Percentiles rank a stretch among this genome's conserved stretches.
phyloP scores from a whole-genome alignment of 2,888 invertebrate genomes.

The Parnassius apollo region DNA sequence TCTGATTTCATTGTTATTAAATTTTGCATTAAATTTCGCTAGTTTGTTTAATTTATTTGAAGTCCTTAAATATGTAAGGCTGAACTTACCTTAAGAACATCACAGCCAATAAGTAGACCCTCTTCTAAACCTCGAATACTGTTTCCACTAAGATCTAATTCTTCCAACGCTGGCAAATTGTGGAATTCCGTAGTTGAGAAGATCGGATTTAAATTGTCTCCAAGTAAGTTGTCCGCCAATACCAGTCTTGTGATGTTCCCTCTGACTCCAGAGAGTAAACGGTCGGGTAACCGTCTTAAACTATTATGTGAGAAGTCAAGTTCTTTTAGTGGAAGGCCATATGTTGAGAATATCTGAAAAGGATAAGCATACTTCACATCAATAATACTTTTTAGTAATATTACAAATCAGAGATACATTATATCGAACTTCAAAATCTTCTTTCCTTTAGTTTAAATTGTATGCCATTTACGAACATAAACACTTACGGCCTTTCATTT shows the following conservation, averaged over 20 bases:
- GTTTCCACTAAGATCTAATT: constrained; percentile 90
- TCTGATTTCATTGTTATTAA: too few species aligned
- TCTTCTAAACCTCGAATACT: constrained; percentile 91
- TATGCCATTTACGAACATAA: too few species aligned
- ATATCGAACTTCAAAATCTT: too few species aligned
- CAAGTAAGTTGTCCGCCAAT: constrained; percentile 90
- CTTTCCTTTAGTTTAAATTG: too few species aligned
- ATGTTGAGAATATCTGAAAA: constrained; percentile 84
- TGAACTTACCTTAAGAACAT: constrained; percentile 83
- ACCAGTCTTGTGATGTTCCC: constrained; percentile 85
- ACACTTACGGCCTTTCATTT: too few species aligned
- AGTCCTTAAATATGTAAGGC: too few species aligned
- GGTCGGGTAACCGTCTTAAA: constrained; percentile 88
- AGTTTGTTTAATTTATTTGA: too few species aligned
- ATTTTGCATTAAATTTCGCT: too few species aligned
- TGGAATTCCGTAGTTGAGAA: constrained; percentile 93
- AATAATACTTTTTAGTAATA: too few species aligned
- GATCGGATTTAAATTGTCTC: constrained; percentile 94
- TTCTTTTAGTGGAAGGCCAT: constrained; percentile 86
- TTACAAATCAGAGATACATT: too few species aligned
- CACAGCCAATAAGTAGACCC: constrained; percentile 91
- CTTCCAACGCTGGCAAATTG: constrained; percentile 85
- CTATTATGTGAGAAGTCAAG: constrained; percentile 92
- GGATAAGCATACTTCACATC: background rate
- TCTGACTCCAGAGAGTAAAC: constrained; percentile 84